These are phyloP conservation scores for Cyprinodon tularosa DNA, from an alignment of 2,113 vertebrate species.

Conservation along the genomic window DNA sequence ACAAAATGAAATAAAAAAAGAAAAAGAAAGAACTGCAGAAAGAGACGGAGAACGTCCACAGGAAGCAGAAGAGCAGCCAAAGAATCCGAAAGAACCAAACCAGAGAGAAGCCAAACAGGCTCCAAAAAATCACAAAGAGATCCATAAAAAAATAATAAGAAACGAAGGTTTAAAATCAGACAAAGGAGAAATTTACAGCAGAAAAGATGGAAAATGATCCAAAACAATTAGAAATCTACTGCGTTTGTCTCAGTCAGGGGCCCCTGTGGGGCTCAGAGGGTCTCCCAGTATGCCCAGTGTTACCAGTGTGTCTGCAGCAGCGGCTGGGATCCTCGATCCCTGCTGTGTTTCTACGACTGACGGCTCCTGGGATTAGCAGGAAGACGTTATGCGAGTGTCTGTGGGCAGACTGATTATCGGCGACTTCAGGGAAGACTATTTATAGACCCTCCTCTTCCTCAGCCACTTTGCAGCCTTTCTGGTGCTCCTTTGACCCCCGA, in stretches of 20 bases:
- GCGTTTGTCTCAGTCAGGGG: too few species aligned
- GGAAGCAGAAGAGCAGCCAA: neutral
- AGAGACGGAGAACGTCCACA: neutral
- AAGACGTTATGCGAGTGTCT: neutral
- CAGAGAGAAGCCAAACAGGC: neutral
- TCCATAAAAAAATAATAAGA: neutral
- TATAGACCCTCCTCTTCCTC: slow-evolving; percentile 1
- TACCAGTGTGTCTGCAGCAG: neutral
- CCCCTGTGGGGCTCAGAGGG: neutral
- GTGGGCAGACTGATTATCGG: neutral
- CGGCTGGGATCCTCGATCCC: neutral
- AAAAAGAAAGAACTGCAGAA: neutral
- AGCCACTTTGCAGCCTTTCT: neutral
- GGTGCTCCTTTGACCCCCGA: neutral
- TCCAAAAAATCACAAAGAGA: neutral
- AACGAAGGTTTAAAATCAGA: too few species aligned
- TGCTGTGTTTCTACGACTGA: neutral
- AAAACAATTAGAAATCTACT: too few species aligned
- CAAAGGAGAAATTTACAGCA: neutral
- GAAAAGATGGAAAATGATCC: neutral
- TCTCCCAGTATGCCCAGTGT: neutral
- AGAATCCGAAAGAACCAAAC: neutral
- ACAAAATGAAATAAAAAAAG: neutral
- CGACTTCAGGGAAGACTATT: slow-evolving; percentile 9
- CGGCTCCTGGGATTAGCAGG: neutral